Evolutionary conservation across 64 coral and sea anemone species (phyloP).

Genomic region (Acropora tenuis): DNA sequence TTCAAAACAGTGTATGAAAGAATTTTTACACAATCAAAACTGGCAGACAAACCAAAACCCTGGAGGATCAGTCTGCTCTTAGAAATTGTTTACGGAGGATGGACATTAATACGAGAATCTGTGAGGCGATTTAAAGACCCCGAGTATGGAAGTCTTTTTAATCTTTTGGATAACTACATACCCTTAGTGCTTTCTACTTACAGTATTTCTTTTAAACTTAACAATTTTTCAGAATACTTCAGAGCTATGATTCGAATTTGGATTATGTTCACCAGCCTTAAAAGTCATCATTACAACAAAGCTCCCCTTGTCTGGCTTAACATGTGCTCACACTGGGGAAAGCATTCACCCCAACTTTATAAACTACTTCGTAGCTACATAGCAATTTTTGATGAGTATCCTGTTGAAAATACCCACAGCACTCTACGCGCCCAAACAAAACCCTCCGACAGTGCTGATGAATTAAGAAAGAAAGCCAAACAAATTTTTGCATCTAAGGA

Average conservation of each 20-base stretch:
- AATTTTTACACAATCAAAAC: constrained; percentile 35
- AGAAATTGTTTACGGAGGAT: constrained; percentile 27
- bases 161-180: constrained; percentile 19
- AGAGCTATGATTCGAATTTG: constrained; percentile 42
- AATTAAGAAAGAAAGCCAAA: constrained; percentile 21
- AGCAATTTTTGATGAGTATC: constrained; percentile 55
- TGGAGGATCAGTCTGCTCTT: constrained; percentile 39
- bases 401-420: constrained; percentile 59
- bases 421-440: constrained; percentile 49
- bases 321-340: constrained; percentile 49
- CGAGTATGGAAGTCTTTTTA: constrained; percentile 24
- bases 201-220: background rate
- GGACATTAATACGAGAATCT: background rate
- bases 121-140: constrained; percentile 14
- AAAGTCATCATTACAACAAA: constrained; percentile 61
- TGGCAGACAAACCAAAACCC: constrained; percentile 39
- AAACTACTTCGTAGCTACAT: background rate
- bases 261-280: constrained; percentile 49
- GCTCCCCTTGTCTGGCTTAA: constrained; percentile 37
- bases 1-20: background rate
- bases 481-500: background rate
- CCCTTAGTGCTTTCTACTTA: too few species aligned
- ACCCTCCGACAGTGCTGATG: constrained; percentile 25
- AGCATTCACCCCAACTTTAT: constrained; percentile 29
- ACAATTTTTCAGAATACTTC: constrained; percentile 52